Conservation (phyloP, 2,797 vertebrate species). For the Hirundo rustica region DNA sequence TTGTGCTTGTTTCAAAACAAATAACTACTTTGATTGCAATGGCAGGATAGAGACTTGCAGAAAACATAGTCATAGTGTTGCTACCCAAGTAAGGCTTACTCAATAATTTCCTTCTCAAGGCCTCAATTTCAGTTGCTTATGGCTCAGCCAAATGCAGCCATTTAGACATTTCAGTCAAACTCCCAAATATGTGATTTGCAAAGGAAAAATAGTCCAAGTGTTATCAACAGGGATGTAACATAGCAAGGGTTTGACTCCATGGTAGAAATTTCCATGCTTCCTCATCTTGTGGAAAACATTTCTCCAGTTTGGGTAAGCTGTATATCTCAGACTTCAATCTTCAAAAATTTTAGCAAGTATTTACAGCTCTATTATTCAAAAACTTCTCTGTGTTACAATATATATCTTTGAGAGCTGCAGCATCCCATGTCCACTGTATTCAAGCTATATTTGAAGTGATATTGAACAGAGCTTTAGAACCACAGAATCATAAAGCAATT, state of each 20-base stretch:
- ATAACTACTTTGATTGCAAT: not conserved
- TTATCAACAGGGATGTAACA: not conserved
- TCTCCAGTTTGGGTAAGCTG: not conserved
- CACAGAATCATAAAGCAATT: not conserved
- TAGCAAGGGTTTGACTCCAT: not conserved
- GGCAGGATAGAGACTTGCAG: not conserved
- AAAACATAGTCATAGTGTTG: not conserved
- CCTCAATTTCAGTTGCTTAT: not conserved
- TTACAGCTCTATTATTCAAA: not conserved
- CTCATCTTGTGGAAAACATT: not conserved
- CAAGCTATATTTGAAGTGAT: not conserved
- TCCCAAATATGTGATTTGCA: not conserved
- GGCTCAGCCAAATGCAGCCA: not conserved
- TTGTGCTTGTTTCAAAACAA: not conserved
- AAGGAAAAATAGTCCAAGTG: not conserved
- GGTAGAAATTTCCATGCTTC: not conserved
- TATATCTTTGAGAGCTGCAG: not conserved
- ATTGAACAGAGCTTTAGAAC: not conserved
- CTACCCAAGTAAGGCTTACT: not conserved
- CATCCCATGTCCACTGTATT: not conserved
- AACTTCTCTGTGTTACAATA: not conserved
- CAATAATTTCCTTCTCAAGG: not conserved
- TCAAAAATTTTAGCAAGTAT: not conserved
- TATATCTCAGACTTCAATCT: not conserved
- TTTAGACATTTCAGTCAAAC: not conserved